Evolutionary conservation across 2,888 invertebrate species (phyloP).

Genomic region (Lithophane leautieri): DNA sequence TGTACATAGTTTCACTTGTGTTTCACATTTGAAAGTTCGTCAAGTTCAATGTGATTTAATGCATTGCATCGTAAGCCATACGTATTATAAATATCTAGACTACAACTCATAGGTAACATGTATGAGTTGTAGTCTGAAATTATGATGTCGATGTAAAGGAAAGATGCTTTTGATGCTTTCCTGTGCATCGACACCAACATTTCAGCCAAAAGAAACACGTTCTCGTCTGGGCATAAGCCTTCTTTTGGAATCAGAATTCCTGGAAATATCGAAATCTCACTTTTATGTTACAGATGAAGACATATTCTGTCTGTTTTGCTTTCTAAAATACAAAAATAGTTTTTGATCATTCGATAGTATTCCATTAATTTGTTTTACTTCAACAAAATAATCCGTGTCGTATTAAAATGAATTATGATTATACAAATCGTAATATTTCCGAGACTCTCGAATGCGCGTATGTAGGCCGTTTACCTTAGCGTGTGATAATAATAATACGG

Average conservation of each 20-base stretch:
- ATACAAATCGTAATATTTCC: slow-evolving; percentile 35
- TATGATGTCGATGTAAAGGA: too few relatives aligned
- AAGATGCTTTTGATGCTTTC: too few relatives aligned
- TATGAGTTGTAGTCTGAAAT: too few relatives aligned
- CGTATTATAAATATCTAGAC: background rate
- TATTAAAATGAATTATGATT: slow-evolving; percentile 34
- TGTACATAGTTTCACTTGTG: slow-evolving; percentile 2
- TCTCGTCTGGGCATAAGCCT: background rate
- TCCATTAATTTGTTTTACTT: slow-evolving; percentile 35
- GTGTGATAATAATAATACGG: slow-evolving; percentile 63
- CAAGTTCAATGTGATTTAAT: slow-evolving; percentile 27
- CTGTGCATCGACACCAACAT: background rate
- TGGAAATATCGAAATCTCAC: background rate
- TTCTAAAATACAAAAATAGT: slow-evolving; percentile 43
- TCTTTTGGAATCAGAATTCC: background rate
- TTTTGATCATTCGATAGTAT: slow-evolving; percentile 6
- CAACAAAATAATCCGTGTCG: slow-evolving; percentile 35
- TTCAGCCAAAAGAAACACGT: background rate
- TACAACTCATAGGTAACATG: too few relatives aligned
- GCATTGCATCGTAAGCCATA: background rate
- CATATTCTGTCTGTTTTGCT: slow-evolving; percentile 1
- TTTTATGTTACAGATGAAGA: slow-evolving; percentile 13
- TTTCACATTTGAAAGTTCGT: slow-evolving; percentile 5
- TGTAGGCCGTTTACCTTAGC: slow-evolving; percentile 68
- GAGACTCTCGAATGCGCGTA: slow-evolving; percentile 37